phyloP scores from a whole-genome alignment of 1,140 invertebrate genomes.

The Leptinotarsa undecemlineata region DNA sequence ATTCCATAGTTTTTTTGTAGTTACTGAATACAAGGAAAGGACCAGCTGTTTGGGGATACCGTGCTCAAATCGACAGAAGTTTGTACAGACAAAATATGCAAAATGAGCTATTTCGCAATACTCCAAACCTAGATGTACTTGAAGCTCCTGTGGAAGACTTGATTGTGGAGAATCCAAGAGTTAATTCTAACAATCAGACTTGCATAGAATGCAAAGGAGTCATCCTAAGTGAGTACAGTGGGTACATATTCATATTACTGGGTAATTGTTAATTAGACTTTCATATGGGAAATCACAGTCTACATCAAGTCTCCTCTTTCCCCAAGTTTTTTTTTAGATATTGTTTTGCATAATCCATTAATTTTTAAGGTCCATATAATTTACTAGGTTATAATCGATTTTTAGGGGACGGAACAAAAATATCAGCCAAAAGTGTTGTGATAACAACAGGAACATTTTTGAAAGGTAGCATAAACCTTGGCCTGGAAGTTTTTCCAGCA shows the following conservation, averaged over 20 bases:
- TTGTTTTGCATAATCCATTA: not conserved
- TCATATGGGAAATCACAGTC: too few species aligned
- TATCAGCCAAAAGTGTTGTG: slow-evolving; percentile 73
- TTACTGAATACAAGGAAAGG: slow-evolving; percentile 76
- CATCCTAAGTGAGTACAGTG: slow-evolving; percentile 61
- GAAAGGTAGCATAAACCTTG: slow-evolving; percentile 86
- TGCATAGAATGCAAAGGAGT: slow-evolving; percentile 62
- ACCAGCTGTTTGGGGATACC: slow-evolving; percentile 88
- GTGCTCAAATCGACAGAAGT: slow-evolving; percentile 88
- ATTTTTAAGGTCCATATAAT: too few species aligned
- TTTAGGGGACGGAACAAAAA: slow-evolving; percentile 63
- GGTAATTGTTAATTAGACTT: too few species aligned
- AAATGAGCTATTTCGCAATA: slow-evolving; percentile 68
- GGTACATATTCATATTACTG: not conserved
- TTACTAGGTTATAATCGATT: slow-evolving; percentile 30
- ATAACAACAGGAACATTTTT: slow-evolving; percentile 95
- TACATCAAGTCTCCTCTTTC: not conserved
- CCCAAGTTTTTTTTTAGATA: not conserved
- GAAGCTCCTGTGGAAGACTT: slow-evolving; percentile 86
- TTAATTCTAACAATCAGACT: slow-evolving; percentile 36
- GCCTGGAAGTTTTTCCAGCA: slow-evolving; percentile 76
- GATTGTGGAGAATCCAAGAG: slow-evolving; percentile 60
- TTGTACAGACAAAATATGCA: slow-evolving; percentile 86
- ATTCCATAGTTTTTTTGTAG: slow-evolving; percentile 51
- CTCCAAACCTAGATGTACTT: slow-evolving; percentile 71